Percentiles rank a stretch among this genome's conserved stretches.
phyloP scores from a whole-genome alignment of 2,113 vertebrate species.

The Herpailurus yagouaroundi region DNA sequence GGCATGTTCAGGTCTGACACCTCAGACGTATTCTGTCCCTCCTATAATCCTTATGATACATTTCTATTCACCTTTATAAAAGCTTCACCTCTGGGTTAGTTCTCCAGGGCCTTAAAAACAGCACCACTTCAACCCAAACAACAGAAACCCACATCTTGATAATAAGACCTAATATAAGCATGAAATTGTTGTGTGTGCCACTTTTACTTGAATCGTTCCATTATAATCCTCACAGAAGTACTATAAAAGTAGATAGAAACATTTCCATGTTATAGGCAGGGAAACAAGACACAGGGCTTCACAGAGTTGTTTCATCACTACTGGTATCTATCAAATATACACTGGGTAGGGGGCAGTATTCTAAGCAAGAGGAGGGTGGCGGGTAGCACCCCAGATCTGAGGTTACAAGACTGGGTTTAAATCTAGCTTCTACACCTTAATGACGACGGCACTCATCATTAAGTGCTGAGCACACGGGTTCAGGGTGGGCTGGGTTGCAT shows the following conservation, averaged over 20 bases:
- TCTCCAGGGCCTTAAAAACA: not conserved
- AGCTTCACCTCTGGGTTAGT: not conserved
- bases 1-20: not conserved
- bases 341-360: not conserved
- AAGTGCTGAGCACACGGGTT: not conserved
- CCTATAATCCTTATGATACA: not conserved
- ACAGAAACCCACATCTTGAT: not conserved
- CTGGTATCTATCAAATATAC: not conserved
- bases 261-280: not conserved
- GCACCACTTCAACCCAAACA: not conserved
- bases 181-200: not conserved
- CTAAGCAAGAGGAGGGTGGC: not conserved
- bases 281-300: not conserved
- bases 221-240: not conserved
- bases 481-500: not conserved
- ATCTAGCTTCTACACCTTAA: not conserved
- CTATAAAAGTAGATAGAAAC: not conserved
- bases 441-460: not conserved
- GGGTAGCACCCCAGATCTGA: not conserved
- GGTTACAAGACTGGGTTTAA: not conserved
- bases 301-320: not conserved
- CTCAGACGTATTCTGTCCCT: not conserved
- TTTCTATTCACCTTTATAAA: not conserved
- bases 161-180: not conserved
- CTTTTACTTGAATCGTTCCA: not conserved